These are phyloP conservation scores for Coluber constrictor DNA, from an alignment of 2,797 vertebrate genomes.

Conservation along the genomic window DNA sequence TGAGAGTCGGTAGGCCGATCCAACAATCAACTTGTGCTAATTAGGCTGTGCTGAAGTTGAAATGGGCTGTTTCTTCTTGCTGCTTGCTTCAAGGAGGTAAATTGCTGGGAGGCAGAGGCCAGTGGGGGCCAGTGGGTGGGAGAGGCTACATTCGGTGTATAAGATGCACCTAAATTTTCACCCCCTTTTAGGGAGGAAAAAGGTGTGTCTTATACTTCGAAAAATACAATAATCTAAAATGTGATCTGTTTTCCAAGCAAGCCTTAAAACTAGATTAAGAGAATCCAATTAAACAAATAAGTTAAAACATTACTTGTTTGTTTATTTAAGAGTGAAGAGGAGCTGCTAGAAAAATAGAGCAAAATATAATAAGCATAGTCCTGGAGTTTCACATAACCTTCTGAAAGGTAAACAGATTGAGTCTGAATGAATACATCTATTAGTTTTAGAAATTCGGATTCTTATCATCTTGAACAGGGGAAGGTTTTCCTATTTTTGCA, in stretches of 20 bases:
- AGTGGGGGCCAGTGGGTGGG: too few species aligned
- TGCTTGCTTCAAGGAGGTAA: too few species aligned
- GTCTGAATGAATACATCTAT: background rate
- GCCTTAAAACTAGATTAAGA: background rate
- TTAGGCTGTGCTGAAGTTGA: too few species aligned
- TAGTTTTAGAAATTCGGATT: background rate
- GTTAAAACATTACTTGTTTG: background rate
- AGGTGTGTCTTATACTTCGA: too few species aligned
- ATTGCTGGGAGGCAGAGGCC: too few species aligned
- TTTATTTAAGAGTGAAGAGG: background rate
- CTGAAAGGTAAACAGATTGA: background rate
- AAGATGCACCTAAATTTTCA: too few species aligned
- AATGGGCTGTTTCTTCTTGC: too few species aligned
- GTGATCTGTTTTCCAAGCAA: background rate
- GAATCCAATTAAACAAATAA: background rate
- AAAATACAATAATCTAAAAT: background rate
- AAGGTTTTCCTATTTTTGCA: background rate
- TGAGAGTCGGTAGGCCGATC: too few species aligned
- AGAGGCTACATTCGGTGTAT: too few species aligned
- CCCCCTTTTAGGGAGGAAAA: too few species aligned
- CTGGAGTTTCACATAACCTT: background rate
- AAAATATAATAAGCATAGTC: background rate
- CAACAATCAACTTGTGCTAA: too few species aligned
- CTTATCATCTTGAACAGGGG: background rate
- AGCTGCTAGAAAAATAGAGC: background rate